Evolutionary conservation across 1,140 invertebrate genomes (phyloP).

Genomic region (Anastrepha ludens): DNA sequence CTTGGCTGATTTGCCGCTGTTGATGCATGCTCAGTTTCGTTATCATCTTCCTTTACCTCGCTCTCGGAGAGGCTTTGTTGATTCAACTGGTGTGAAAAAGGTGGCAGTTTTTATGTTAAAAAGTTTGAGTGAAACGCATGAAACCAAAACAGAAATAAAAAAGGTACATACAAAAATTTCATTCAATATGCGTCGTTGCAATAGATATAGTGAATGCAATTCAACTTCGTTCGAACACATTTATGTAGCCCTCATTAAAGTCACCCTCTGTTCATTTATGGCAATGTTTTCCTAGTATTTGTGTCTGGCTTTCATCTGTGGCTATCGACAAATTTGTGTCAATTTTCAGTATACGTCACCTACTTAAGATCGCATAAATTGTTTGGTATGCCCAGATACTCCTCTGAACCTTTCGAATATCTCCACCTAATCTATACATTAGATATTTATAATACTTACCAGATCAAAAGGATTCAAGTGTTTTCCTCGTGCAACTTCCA

Average conservation of each 20-base stretch:
- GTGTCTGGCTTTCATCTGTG: neutral
- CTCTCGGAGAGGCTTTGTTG: slow-evolving; percentile 79
- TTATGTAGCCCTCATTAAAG: neutral
- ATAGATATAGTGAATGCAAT: neutral
- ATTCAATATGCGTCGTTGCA: neutral
- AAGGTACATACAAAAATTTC: slow-evolving; percentile 24
- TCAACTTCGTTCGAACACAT: neutral
- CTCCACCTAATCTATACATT: too few relatives aligned
- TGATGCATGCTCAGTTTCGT: slow-evolving; percentile 78
- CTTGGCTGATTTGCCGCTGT: slow-evolving; percentile 74
- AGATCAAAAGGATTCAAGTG: slow-evolving; percentile 80
- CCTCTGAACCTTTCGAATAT: too few relatives aligned
- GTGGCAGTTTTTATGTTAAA: slow-evolving; percentile 21
- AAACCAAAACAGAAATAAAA: slow-evolving; percentile 63
- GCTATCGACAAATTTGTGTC: neutral
- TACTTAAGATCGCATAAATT: neutral
- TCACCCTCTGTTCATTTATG: neutral
- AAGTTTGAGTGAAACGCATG: slow-evolving; percentile 32
- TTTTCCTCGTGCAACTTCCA: slow-evolving; percentile 74
- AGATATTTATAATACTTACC: slow-evolving; percentile 72
- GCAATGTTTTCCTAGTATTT: neutral
- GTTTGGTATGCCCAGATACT: too few relatives aligned
- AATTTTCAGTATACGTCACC: neutral
- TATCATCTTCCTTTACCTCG: slow-evolving; percentile 83
- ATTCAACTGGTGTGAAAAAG: slow-evolving; percentile 74